Evolutionary conservation across 2,113 vertebrate species (phyloP), one percentile per base, ranked within the genome.

Genomic region (Macquaria ambigua): DNA sequence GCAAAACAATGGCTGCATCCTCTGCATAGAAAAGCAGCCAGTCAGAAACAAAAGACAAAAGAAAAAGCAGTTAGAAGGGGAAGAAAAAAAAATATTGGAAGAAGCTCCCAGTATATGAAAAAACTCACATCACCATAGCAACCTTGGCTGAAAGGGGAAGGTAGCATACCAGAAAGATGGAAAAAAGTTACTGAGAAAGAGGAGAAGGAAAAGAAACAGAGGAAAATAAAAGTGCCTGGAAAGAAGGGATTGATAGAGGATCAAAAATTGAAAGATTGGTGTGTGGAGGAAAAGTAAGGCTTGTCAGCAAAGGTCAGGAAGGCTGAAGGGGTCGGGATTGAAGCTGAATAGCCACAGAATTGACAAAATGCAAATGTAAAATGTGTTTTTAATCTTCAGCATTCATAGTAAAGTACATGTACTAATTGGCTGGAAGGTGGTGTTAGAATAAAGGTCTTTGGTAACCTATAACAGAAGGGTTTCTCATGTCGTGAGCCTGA

Each of bases 71-170:
- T 39, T 58, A 82, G 81, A 79, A 79, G 62, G 71, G 8, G 59
- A 55, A 67, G 55, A 62, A 68, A 87, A 92, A 31, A 31, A 74
- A 89, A 92, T 88, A 86, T 66, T 91, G 89, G 84, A 93, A 83
- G 90, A 92, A 87, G 83, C 87, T 88, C 80, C 69, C 70, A 56
- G 64, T 89, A 79, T 69, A 81, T 71, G 84, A 91, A 83, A 89
- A 91, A 91, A 83, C 43, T 62, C 68, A 62, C 81, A 88, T 96
- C 91, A 75, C 91, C 77, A 84, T 91, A 91, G 93, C 94, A 96
- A 95, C 88, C 67, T 73, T 92, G 91, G 89, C 88, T 87, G 84
- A 74, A 74, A 83, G 91, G 88, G 62, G 88, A 87, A 84, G 87
- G 83, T 67, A 92, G 89, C 88, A 93, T 89, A 91, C 89, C 86